Percentiles rank a stretch among this genome's conserved stretches.
These are phyloP conservation scores for Cairina moschata DNA, from an alignment of 2,113 vertebrate species.

Conservation along the genomic window DNA sequence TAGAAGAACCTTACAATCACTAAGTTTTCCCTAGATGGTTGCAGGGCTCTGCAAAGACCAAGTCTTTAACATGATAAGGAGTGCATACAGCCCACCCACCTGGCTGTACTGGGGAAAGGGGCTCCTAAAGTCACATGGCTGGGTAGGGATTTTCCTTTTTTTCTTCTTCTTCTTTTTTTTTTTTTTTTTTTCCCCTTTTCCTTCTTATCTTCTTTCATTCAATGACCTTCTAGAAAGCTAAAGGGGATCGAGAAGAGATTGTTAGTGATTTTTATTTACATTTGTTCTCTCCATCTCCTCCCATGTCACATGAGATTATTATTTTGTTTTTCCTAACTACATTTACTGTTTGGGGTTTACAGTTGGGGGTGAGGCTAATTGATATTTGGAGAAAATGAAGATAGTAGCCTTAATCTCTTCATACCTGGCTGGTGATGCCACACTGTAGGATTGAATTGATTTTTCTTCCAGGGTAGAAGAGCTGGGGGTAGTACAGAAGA, in stretches of 20 bases:
- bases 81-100: background rate
- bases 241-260: background rate
- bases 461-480: background rate
- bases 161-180: fast-evolving
- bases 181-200: background rate
- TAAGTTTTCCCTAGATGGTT: background rate
- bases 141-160: background rate
- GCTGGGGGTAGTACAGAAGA: background rate
- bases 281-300: background rate
- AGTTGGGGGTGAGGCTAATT: background rate
- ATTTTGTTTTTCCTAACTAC: background rate
- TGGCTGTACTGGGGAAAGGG: background rate
- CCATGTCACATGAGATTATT: background rate
- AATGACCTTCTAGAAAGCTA: background rate
- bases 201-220: background rate
- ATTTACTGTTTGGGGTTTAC: background rate
- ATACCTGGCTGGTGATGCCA: background rate
- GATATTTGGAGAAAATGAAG: background rate
- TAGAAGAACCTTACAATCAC: background rate
- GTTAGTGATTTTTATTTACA: background rate
- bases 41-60: background rate
- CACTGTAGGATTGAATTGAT: background rate
- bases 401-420: background rate
- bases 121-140: background rate
- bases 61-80: background rate